Percentiles rank a stretch among this genome's conserved stretches.
Conservation (phyloP, 2,797 vertebrate species). For the Adrianichthys oophorus region DNA sequence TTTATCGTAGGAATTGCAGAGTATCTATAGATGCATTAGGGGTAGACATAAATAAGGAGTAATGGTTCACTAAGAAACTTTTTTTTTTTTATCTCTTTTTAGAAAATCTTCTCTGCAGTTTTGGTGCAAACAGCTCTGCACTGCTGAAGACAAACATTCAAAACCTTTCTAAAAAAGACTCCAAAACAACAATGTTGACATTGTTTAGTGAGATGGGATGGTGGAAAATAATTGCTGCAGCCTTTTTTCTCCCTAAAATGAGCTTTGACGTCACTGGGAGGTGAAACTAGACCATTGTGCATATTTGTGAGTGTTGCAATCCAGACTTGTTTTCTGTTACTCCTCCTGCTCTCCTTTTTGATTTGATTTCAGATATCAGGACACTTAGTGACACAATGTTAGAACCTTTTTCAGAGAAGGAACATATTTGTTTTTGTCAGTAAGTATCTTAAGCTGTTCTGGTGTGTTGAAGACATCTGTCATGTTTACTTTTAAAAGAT, state of each 20-base stretch:
- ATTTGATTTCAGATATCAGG: constrained; percentile 3
- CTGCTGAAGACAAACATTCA: constrained; percentile 4
- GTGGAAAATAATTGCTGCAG: constrained; percentile 26
- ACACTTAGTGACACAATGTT: neutral
- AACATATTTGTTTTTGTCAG: no score
- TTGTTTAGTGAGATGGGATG: neutral
- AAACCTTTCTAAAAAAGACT: neutral
- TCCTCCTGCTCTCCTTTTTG: constrained; percentile 13
- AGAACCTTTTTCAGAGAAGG: neutral
- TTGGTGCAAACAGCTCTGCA: constrained; percentile 30
- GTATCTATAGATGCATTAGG: no score
- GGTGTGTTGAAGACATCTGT: neutral
- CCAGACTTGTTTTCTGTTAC: constrained; percentile 14
- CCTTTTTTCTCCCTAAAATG: constrained; percentile 47
- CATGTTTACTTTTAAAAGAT: neutral
- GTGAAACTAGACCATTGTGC: constrained; percentile 31
- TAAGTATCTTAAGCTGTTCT: neutral
- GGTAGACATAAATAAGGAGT: no score
- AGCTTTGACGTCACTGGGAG: constrained; percentile 59
- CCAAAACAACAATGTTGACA: neutral
- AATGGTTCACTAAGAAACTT: no score
- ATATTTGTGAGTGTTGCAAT: constrained; percentile 44
- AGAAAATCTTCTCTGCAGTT: constrained; percentile 31
- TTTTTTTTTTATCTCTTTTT: constrained; percentile 36
- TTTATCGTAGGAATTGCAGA: no score